Conservation (phyloP, 2,888 invertebrate genomes). For the Heliconius cydno region DNA sequence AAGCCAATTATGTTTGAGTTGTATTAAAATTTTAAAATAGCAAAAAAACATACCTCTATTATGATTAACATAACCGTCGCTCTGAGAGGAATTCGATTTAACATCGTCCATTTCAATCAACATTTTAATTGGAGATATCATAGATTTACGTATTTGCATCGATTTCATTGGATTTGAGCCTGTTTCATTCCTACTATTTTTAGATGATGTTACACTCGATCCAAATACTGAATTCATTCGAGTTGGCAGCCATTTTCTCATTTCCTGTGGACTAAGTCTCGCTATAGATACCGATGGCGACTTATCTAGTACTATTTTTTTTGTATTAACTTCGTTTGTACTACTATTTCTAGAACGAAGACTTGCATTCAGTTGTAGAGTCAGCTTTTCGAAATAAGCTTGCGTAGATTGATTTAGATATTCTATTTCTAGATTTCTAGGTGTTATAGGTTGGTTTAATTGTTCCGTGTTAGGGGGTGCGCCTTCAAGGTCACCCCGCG, state of each 20-base stretch:
- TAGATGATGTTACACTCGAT: conserved; percentile 31
- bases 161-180: conserved; percentile 10
- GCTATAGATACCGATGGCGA: conserved; percentile 42
- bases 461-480: conserved; percentile 57
- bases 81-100: conserved; percentile 20
- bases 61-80: conserved; percentile 42
- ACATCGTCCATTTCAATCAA: conserved; percentile 50
- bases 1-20: background rate
- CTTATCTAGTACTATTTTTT: conserved; percentile 1
- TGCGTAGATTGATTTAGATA: conserved; percentile 56
- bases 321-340: background rate
- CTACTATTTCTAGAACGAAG: background rate
- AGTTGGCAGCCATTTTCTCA: conserved; percentile 48
- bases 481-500: conserved; percentile 64
- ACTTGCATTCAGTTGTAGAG: conserved; percentile 49
- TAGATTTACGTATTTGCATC: conserved; percentile 46
- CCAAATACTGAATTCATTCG: conserved; percentile 43
- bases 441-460: conserved; percentile 53
- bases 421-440: conserved; percentile 60
- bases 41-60: conserved; percentile 26
- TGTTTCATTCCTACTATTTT: background rate
- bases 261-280: conserved; percentile 47
- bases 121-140: conserved; percentile 64
- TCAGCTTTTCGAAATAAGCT: conserved; percentile 61
- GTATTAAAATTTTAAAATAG: background rate